These are phyloP conservation scores for Bombus cullumanus DNA, from an alignment of 1,140 invertebrate species.

Conservation along the genomic window DNA sequence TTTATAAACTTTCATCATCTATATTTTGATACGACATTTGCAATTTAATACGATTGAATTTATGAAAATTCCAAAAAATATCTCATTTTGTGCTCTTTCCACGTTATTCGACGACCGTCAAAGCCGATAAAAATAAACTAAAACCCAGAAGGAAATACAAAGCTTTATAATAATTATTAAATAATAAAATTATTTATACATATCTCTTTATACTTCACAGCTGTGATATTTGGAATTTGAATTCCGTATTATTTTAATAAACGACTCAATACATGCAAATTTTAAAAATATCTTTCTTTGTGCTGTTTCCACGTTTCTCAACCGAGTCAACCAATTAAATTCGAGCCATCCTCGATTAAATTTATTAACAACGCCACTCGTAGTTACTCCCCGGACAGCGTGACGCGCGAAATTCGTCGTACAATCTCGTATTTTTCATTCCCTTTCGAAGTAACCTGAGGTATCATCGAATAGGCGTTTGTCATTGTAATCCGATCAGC, in stretches of 20 bases:
- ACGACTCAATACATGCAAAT: background rate
- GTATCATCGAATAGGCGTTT: background rate
- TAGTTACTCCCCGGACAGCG: background rate
- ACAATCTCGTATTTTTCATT: background rate
- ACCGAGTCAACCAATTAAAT: too few species aligned
- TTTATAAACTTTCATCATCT: too few species aligned
- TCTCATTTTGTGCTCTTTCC: background rate
- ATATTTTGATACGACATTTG: too few species aligned
- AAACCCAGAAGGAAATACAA: background rate
- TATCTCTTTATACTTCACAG: background rate
- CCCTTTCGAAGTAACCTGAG: background rate
- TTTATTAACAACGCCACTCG: background rate
- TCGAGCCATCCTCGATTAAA: background rate
- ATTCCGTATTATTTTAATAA: background rate
- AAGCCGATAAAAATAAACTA: background rate
- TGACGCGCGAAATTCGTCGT: too few species aligned
- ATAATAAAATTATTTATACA: background rate
- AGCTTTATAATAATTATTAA: background rate
- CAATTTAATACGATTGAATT: too few species aligned
- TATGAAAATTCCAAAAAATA: background rate
- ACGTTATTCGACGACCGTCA: background rate
- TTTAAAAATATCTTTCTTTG: background rate
- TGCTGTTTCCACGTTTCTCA: background rate
- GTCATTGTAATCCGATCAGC: slow-evolving; percentile 14
- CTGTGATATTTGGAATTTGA: background rate